phyloP scores from a whole-genome alignment of 2,888 invertebrate genomes.

The Drosophila anceps region DNA sequence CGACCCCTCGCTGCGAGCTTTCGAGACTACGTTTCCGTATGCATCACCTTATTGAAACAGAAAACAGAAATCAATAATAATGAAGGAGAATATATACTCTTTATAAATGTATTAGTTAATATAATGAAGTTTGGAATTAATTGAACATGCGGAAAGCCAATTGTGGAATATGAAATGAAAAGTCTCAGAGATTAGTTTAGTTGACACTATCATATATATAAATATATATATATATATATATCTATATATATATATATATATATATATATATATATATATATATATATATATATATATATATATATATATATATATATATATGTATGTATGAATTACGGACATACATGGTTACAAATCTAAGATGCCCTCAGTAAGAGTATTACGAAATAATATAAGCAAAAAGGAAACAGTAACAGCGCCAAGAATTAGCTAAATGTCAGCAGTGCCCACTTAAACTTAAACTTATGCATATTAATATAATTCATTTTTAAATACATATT shows the following conservation, averaged over 20 bases:
- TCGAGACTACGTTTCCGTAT: conserved; percentile 24
- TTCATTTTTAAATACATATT: conserved; percentile 74
- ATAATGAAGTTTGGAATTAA: not conserved
- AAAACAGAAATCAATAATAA: not conserved
- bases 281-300: too few species aligned
- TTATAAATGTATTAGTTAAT: not conserved
- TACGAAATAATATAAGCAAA: not conserved
- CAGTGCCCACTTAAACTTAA: conserved; percentile 73
- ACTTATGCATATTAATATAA: conserved; percentile 79
- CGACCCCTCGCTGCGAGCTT: conserved; percentile 41
- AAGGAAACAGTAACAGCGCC: conserved; percentile 8
- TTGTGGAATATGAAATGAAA: too few species aligned
- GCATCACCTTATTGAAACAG: conserved; percentile 28
- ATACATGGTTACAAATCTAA: not conserved
- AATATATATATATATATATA: too few species aligned
- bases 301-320: too few species aligned
- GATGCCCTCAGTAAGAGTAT: not conserved
- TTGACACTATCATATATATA: too few species aligned
- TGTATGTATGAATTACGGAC: too few species aligned
- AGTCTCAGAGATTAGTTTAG: too few species aligned
- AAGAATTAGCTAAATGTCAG: conserved; percentile 67
- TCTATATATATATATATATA: too few species aligned
- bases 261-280: too few species aligned
- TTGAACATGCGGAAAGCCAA: too few species aligned
- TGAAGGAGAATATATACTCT: conserved; percentile 1